phyloP scores from a whole-genome alignment of 2,888 invertebrate genomes.

The Neoascia interrupta region DNA sequence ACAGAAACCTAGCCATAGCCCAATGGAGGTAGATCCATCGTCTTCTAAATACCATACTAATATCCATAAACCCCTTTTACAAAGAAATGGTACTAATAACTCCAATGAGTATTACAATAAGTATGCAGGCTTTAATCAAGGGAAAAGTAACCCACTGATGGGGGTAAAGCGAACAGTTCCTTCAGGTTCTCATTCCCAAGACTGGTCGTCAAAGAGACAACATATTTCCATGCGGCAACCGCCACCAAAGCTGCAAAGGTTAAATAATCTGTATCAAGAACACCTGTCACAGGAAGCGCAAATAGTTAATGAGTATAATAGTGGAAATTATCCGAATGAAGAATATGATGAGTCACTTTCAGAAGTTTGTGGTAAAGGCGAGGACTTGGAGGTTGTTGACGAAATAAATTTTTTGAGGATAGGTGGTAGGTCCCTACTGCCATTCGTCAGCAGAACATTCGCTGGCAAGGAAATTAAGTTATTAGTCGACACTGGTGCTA shows the following conservation, averaged over 20 bases:
- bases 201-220: neutral
- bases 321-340: neutral
- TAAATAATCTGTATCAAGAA: conserved; percentile 30
- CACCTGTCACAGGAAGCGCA: neutral
- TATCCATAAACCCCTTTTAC: neutral
- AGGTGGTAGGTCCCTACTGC: conserved; percentile 33
- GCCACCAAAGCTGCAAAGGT: conserved; percentile 19
- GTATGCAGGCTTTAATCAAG: neutral
- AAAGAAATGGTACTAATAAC: conserved; percentile 2
- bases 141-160: neutral
- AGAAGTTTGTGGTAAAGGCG: neutral
- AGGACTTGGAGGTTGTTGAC: neutral
- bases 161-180: neutral
- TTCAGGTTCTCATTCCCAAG: neutral
- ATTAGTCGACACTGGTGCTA: conserved; percentile 12
- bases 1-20: neutral
- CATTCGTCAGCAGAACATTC: conserved; percentile 15
- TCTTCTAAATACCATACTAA: neutral
- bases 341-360: neutral
- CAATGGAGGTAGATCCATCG: conserved; percentile 5
- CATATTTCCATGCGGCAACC: neutral
- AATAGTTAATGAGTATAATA: neutral
- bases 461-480: conserved; percentile 40
- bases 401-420: conserved; percentile 13
- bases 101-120: neutral